A percentile compares a stretch with the other conserved stretches of the same genome.
phyloP scores from a whole-genome alignment of 2,113 vertebrate genomes.

The Donacobius atricapilla region DNA sequence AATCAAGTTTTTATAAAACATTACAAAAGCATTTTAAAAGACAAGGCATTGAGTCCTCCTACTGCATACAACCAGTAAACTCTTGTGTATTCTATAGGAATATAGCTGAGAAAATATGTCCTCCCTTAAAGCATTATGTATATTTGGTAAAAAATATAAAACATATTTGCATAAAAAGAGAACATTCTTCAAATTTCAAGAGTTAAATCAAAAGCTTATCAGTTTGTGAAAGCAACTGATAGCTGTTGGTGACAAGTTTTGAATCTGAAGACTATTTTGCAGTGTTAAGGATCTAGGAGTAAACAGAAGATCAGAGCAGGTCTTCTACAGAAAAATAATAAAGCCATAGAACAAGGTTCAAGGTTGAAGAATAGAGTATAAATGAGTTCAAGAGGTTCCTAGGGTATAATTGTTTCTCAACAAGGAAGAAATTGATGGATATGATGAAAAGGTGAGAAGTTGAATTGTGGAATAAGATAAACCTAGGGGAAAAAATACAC shows the following conservation, averaged over 20 bases:
- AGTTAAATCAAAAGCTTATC: not conserved
- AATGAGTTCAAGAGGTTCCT: constrained; percentile 23
- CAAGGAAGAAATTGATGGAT: constrained; percentile 21
- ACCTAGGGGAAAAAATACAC: not conserved
- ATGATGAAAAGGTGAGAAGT: constrained; percentile 44
- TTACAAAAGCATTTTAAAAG: not conserved
- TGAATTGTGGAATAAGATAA: constrained; percentile 39
- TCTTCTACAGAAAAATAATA: not conserved
- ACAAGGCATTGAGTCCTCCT: not conserved
- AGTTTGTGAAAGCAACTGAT: not conserved
- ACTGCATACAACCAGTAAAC: not conserved
- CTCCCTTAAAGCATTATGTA: not conserved
- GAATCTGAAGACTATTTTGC: not conserved
- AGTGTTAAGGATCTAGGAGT: not conserved
- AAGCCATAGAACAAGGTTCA: not conserved
- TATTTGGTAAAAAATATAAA: not conserved
- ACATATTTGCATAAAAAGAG: not conserved
- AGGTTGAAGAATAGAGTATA: not conserved
- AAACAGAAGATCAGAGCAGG: constrained; percentile 15
- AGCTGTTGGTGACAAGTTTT: not conserved
- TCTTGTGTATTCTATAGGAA: not conserved
- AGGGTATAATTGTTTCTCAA: constrained; percentile 43
- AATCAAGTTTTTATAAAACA: not conserved
- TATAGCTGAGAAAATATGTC: not conserved
- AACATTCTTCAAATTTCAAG: not conserved